A percentile compares a stretch with the other conserved stretches of the same genome.
phyloP scores from a whole-genome alignment of 1,140 invertebrate genomes.

The Musca domestica region DNA sequence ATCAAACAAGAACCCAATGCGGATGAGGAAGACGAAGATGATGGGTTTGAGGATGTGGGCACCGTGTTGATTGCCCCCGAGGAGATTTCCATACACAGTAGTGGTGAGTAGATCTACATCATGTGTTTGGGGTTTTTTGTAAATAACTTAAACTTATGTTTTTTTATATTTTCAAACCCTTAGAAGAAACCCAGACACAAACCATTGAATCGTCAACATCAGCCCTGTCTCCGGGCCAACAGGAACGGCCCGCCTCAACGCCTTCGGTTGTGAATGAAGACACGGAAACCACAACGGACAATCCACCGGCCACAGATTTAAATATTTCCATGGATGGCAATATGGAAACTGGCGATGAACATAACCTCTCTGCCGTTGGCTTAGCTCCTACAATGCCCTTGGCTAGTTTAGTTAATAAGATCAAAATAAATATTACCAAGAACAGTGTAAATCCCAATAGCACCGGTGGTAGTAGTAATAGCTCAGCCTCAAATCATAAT shows the following conservation, averaged over 20 bases:
- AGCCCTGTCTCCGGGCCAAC: slow-evolving; percentile 40
- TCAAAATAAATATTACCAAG: slow-evolving; percentile 81
- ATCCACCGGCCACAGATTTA: not conserved
- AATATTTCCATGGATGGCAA: slow-evolving; percentile 66
- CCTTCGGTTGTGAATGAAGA: slow-evolving; percentile 33
- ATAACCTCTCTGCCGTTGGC: slow-evolving; percentile 52
- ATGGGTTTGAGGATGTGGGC: slow-evolving; percentile 59
- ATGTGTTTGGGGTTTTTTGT: not conserved
- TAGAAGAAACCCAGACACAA: slow-evolving; percentile 49
- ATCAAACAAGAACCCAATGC: slow-evolving; percentile 49
- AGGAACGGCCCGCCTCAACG: slow-evolving; percentile 42
- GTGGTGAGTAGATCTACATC: slow-evolving; percentile 42
- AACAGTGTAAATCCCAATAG: slow-evolving; percentile 43
- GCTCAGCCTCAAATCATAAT: slow-evolving; percentile 38
- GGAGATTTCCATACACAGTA: slow-evolving; percentile 49
- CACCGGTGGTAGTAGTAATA: slow-evolving; percentile 41
- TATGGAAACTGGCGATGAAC: slow-evolving; percentile 61
- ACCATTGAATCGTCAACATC: slow-evolving; percentile 46
- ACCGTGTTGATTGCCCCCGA: slow-evolving; percentile 42
- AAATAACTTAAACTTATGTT: not conserved
- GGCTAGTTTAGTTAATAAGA: slow-evolving; percentile 60
- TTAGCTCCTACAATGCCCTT: slow-evolving; percentile 56
- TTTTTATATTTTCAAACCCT: slow-evolving; percentile 23
- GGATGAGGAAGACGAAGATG: slow-evolving; percentile 57
- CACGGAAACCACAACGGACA: slow-evolving; percentile 56